These are phyloP conservation scores for Apeltes quadracus DNA, from an alignment of 2,113 vertebrate genomes.

Conservation along the genomic window DNA sequence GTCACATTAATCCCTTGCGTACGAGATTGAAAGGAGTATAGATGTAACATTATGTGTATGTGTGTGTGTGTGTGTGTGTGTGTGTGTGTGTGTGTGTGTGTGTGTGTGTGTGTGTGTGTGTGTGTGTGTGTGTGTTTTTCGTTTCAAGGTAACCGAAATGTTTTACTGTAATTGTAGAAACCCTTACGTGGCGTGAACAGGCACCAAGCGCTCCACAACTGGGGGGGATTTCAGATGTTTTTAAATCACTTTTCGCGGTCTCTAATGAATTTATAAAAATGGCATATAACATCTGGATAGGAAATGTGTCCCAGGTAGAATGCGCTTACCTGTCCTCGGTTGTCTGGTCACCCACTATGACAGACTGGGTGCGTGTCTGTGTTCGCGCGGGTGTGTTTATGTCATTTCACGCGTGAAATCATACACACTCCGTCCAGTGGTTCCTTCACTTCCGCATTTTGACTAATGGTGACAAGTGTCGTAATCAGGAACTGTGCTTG, in stretches of 20 bases:
- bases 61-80: too few species aligned
- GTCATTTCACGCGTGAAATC: neutral
- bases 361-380: too few species aligned
- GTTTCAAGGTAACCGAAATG: neutral
- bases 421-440: neutral
- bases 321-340: neutral
- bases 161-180: constrained; percentile 10
- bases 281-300: neutral
- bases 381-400: neutral
- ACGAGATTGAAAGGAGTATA: neutral
- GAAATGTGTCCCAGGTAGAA: neutral
- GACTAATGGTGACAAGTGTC: neutral
- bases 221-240: constrained; percentile 36
- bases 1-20: neutral
- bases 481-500: constrained; percentile 1
- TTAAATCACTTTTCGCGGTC: constrained; percentile 11
- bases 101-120: too few species aligned
- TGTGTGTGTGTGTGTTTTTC: too few species aligned
- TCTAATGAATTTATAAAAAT: constrained; percentile 10
- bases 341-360: neutral
- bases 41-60: too few species aligned
- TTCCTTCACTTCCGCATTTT: constrained; percentile 27
- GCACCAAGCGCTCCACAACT: neutral
- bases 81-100: too few species aligned
- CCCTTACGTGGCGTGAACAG: constrained; percentile 1